A percentile compares a stretch with the other conserved stretches of the same genome.
Conservation (phyloP, 2,888 invertebrate genomes). For the Blera fallax region DNA sequence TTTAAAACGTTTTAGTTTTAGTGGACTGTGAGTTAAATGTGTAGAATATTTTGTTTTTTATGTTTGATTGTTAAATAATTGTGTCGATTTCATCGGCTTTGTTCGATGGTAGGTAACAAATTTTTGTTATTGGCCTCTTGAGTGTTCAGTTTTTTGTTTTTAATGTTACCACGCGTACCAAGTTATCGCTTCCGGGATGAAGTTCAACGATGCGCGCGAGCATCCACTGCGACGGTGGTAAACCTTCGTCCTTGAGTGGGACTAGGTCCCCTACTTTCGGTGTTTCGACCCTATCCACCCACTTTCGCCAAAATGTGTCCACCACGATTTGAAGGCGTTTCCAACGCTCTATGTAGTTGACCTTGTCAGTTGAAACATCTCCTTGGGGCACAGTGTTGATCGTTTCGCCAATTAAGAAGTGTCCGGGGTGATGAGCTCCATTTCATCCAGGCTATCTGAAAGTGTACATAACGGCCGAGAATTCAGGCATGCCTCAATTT, state of each 20-base stretch:
- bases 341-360: neutral
- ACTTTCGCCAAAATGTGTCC: slow-evolving; percentile 9
- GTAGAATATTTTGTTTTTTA: neutral
- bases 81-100: neutral
- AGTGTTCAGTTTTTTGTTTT: neutral
- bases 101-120: neutral
- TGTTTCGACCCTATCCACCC: neutral
- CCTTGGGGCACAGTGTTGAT: neutral
- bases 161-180: slow-evolving; percentile 12
- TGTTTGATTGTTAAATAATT: neutral
- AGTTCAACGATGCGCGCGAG: neutral
- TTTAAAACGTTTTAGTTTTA: no score
- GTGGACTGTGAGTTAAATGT: neutral
- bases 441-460: no score
- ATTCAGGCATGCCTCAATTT: neutral
- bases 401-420: neutral
- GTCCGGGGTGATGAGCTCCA: no score
- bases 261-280: slow-evolving; percentile 3
- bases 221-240: neutral
- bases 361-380: neutral
- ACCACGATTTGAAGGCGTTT: neutral
- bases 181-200: neutral
- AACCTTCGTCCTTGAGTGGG: neutral
- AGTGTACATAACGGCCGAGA: no score
- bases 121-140: slow-evolving; percentile 1